phyloP scores from a whole-genome alignment of 2,113 vertebrate genomes.

The Paracanthobrama guichenoti region DNA sequence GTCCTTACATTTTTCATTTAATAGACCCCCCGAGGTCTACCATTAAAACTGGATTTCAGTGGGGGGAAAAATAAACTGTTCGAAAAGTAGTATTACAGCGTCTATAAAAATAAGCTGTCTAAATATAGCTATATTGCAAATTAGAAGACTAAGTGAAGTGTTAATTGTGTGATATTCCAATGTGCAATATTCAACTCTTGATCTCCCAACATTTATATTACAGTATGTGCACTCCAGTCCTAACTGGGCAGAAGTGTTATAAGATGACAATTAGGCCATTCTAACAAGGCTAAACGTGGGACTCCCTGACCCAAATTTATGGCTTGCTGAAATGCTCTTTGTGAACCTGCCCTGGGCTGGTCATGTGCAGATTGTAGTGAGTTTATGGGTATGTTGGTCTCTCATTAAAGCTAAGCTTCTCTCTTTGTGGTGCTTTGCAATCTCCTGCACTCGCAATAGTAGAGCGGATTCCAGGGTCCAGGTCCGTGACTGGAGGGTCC shows the following conservation, averaged over 20 bases:
- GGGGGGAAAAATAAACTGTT: neutral
- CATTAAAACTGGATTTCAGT: neutral
- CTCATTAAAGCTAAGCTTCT: slow-evolving; percentile 50
- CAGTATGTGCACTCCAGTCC: neutral
- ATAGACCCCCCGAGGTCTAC: neutral
- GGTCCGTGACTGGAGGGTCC: slow-evolving; percentile 57
- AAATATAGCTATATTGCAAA: neutral
- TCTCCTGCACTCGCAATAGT: slow-evolving; percentile 43
- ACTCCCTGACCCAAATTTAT: slow-evolving; percentile 16
- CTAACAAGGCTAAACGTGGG: slow-evolving; percentile 23
- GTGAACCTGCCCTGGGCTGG: slow-evolving; percentile 39
- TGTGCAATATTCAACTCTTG: neutral
- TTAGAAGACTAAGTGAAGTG: neutral
- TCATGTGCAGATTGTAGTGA: slow-evolving; percentile 43
- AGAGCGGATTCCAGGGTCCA: slow-evolving; percentile 62
- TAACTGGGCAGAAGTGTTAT: slow-evolving; percentile 2
- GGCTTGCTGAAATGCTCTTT: slow-evolving; percentile 20
- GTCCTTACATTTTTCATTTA: neutral
- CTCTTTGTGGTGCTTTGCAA: slow-evolving; percentile 37
- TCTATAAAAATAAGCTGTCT: neutral
- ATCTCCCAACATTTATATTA: slow-evolving; percentile 28
- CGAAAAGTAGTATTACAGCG: neutral
- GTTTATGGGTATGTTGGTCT: slow-evolving; percentile 35
- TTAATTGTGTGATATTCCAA: slow-evolving; percentile 26
- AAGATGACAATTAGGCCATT: slow-evolving; percentile 5